phyloP scores from a whole-genome alignment of 2,797 vertebrate species.

The Sphaeramia orbicularis region DNA sequence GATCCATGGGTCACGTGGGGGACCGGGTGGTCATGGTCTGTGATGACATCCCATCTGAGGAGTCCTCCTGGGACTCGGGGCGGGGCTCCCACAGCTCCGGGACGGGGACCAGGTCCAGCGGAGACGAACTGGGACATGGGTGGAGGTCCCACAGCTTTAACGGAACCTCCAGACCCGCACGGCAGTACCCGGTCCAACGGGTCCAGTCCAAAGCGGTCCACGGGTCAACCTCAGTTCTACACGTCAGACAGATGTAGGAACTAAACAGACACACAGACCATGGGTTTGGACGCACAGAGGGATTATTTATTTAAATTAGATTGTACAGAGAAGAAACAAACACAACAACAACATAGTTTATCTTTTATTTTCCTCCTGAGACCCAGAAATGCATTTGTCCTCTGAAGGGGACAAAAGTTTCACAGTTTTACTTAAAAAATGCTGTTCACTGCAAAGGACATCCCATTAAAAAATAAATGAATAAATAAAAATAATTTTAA shows the following conservation, averaged over 20 bases:
- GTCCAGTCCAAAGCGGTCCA: slow-evolving; percentile 38
- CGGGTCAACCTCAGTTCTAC: slow-evolving; percentile 15
- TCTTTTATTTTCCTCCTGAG: no score
- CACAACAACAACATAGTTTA: no score
- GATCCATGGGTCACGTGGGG: slow-evolving; percentile 51
- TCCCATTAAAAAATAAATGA: no score
- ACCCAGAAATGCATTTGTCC: no score
- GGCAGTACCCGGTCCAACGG: slow-evolving; percentile 33
- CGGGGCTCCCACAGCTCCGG: slow-evolving; percentile 73
- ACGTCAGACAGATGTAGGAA: slow-evolving; percentile 70
- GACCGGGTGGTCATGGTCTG: slow-evolving; percentile 84
- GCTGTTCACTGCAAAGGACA: no score
- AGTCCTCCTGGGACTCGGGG: slow-evolving; percentile 72
- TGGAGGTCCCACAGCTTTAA: slow-evolving; percentile 52
- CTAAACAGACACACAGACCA: no score
- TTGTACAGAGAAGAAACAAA: no score
- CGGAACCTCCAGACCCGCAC: slow-evolving; percentile 23
- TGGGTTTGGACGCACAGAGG: no score
- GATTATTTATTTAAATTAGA: no score
- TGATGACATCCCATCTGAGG: slow-evolving; percentile 78
- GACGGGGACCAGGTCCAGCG: slow-evolving; percentile 59
- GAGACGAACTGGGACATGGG: slow-evolving; percentile 43
- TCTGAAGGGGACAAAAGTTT: no score
- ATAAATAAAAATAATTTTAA: no score
- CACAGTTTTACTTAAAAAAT: no score